Base-by-base conservation (phyloP, 2,888 invertebrate species). In the Drosophila lacicola region DNA sequence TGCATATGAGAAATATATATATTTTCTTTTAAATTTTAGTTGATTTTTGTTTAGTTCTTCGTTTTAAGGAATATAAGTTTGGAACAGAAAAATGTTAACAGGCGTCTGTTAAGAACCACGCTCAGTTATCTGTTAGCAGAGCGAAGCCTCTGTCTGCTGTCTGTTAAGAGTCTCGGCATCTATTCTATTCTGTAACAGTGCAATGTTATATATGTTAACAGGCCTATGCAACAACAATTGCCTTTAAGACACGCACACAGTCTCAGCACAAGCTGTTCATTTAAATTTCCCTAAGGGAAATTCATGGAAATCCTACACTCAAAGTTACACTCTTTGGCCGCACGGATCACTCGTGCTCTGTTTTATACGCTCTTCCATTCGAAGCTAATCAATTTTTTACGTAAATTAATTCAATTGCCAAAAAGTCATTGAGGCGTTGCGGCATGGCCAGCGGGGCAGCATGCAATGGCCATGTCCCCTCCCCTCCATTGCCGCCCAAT, bases 401-500 rank as follows among this genome's bases (percentile, higher is more conserved):
- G 91, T 90, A 89, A 91, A 91, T 92, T 91, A 92, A 92, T 92
- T 92, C 91, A 91, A 92, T 92, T 90, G 89, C 88, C 90, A 60
- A 88, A 88, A 89, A 91, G 74, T 89, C 92, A 91, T 84, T 91
- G 89, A 91, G 86, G 88, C 92, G 79, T 90, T 79, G 74, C 73
- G 77, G 63, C 69, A 66, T 78, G 74, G 70, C 79, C 77, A 72
- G 70, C 75, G 83, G 83, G 29, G 56, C 56, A 60, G 45, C 61
- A 42, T 63, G 44, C 63, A 58, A 14, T 37, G 49, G 21, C 19
- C 45, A n/a, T 11, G 46, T 11, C 36, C 21, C 42, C 39, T 1
- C 19, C 14, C n/a, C 19, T 1, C 11, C n/a, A 3, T 11, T 19
- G 19, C 14, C 21, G 10, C 4, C 4, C 17, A 4, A 14, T 45